These are phyloP conservation scores for Eilema depressum DNA, from an alignment of 2,888 invertebrate genomes.

Conservation along the genomic window DNA sequence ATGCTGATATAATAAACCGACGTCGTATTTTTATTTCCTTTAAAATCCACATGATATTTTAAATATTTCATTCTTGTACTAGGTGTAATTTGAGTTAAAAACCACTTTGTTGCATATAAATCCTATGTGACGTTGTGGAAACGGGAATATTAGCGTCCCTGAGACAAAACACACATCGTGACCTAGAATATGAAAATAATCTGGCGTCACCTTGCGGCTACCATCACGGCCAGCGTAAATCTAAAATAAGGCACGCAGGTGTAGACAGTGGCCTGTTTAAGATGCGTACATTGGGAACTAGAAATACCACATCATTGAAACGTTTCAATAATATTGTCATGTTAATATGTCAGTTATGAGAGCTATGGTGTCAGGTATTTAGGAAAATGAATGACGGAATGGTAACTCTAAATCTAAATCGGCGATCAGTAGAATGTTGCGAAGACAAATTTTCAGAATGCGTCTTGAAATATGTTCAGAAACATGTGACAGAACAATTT, in stretches of 20 bases:
- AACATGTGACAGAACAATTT: constrained; percentile 17
- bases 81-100: constrained; percentile 43
- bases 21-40: not conserved
- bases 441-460: not conserved
- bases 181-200: constrained; percentile 85
- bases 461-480: constrained; percentile 13
- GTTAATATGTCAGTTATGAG: constrained; percentile 56
- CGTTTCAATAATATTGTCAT: constrained; percentile 59
- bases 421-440: not conserved
- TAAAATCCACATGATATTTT: constrained; percentile 9
- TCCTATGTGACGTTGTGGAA: constrained; percentile 57
- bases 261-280: constrained; percentile 66
- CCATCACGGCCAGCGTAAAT: constrained; percentile 74
- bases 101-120: constrained; percentile 57
- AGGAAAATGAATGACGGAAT: constrained; percentile 8
- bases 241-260: constrained; percentile 83
- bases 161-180: constrained; percentile 78
- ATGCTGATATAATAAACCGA: not conserved
- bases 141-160: constrained; percentile 74
- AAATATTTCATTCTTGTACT: constrained; percentile 26
- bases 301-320: constrained; percentile 45
- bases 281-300: constrained; percentile 65
- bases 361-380: constrained; percentile 41
- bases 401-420: not conserved
- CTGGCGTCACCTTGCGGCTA: constrained; percentile 79